phyloP scores from a whole-genome alignment of 1,140 invertebrate species.

The Onthophagus taurus region DNA sequence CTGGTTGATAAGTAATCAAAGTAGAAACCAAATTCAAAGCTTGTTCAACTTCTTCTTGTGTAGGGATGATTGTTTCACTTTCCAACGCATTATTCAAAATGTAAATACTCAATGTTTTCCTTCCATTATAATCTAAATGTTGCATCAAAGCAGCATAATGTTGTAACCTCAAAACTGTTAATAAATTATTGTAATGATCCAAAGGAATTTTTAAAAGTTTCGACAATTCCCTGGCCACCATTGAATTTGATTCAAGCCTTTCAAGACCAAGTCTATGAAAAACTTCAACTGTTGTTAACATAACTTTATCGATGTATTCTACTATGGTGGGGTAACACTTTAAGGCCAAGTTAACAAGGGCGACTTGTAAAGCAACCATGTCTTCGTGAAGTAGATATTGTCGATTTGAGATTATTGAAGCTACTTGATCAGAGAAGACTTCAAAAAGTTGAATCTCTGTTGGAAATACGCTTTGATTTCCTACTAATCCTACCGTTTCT shows the following conservation, averaged over 20 bases:
- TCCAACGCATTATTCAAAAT: conserved; percentile 83
- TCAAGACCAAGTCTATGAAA: conserved; percentile 35
- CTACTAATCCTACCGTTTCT: conserved; percentile 4
- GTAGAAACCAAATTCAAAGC: conserved; percentile 59
- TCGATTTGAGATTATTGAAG: conserved; percentile 84
- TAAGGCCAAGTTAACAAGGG: conserved; percentile 87
- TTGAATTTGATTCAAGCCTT: conserved; percentile 65
- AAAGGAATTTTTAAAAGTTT: conserved; percentile 90
- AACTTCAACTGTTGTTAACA: conserved; percentile 74
- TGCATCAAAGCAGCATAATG: conserved; percentile 79
- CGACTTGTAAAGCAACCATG: conserved; percentile 91
- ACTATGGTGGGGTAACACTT: conserved; percentile 93
- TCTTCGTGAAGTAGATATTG: conserved; percentile 93
- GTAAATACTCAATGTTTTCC: conserved; percentile 79
- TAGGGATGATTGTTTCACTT: conserved; percentile 79
- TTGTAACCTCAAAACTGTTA: conserved; percentile 73
- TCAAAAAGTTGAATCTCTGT: conserved; percentile 91
- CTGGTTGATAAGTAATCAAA: conserved; percentile 76
- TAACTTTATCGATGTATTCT: conserved; percentile 92
- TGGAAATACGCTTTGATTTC: conserved; percentile 6
- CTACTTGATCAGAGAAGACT: conserved; percentile 96
- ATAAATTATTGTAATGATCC: conserved; percentile 88
- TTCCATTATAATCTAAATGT: conserved; percentile 82
- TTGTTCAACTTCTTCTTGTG: conserved; percentile 61
- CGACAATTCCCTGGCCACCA: conserved; percentile 84